Evolutionary conservation across 2,797 vertebrate species (phyloP).

Genomic region (Scolopax bukidnonensis): DNA sequence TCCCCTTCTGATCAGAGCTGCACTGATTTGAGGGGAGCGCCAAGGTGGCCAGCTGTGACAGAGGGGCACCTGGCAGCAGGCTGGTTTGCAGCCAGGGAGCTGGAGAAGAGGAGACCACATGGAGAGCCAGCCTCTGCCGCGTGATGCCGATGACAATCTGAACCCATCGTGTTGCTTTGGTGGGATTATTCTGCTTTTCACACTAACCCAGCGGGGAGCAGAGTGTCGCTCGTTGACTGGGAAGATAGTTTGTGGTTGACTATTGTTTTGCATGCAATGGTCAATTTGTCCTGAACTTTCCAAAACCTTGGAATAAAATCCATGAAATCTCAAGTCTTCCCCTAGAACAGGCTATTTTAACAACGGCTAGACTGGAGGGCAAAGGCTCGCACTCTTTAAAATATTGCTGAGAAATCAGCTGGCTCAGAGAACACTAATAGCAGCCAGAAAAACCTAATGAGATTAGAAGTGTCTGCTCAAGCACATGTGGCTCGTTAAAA

Average conservation of each 20-base stretch:
- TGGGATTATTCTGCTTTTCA: slow-evolving; percentile 20
- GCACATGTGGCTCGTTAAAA: slow-evolving; percentile 29
- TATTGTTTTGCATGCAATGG: background rate
- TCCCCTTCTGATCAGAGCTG: background rate
- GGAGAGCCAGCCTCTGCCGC: background rate
- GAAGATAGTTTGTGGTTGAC: slow-evolving; percentile 7
- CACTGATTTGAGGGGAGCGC: background rate
- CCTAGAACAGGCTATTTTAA: background rate
- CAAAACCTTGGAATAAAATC: slow-evolving; percentile 26
- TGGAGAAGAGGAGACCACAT: background rate
- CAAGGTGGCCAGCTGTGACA: background rate
- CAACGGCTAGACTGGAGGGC: background rate
- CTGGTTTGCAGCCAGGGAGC: background rate
- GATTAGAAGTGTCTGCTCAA: slow-evolving; percentile 40
- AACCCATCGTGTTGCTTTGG: slow-evolving; percentile 1
- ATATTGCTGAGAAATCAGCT: slow-evolving; percentile 49
- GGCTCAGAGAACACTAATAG: slow-evolving; percentile 3
- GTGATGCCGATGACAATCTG: slow-evolving; percentile 25
- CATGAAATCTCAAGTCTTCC: background rate
- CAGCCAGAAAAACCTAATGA: slow-evolving; percentile 50
- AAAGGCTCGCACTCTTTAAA: background rate
- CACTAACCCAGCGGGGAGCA: background rate
- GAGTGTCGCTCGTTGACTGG: background rate
- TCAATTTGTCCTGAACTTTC: slow-evolving; percentile 49
- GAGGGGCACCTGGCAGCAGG: background rate